These are phyloP conservation scores for Corynorhinus townsendii DNA, from an alignment of 2,113 vertebrate genomes.

Conservation along the genomic window DNA sequence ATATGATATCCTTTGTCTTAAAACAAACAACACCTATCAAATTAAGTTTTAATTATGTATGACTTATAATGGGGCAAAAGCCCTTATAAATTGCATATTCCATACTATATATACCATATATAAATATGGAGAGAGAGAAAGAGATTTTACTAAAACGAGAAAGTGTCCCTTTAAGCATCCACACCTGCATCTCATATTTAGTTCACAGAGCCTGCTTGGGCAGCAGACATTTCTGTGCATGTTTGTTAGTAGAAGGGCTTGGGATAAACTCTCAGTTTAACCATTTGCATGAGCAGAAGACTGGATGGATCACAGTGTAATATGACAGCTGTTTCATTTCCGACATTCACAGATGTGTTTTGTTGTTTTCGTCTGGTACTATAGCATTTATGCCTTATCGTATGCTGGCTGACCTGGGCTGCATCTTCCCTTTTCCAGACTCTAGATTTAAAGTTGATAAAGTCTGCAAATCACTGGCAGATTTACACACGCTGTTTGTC, in stretches of 20 bases:
- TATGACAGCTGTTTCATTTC: background rate
- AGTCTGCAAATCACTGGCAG: background rate
- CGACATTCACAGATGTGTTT: background rate
- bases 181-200: background rate
- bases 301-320: background rate
- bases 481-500: slow-evolving; percentile 47
- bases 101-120: background rate
- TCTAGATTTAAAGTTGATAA: background rate
- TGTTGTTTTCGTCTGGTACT: background rate
- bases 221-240: background rate
- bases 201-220: background rate
- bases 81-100: background rate
- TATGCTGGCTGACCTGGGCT: background rate
- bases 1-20: background rate
- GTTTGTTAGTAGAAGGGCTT: background rate
- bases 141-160: background rate
- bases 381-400: background rate
- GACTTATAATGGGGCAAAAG: background rate
- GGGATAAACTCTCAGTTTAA: background rate
- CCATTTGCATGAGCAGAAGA: background rate
- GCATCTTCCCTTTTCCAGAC: background rate
- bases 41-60: background rate
- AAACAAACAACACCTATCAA: background rate
- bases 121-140: background rate
- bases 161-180: background rate